Conservation (phyloP, 2,797 vertebrate species). For the Catharus ustulatus region DNA sequence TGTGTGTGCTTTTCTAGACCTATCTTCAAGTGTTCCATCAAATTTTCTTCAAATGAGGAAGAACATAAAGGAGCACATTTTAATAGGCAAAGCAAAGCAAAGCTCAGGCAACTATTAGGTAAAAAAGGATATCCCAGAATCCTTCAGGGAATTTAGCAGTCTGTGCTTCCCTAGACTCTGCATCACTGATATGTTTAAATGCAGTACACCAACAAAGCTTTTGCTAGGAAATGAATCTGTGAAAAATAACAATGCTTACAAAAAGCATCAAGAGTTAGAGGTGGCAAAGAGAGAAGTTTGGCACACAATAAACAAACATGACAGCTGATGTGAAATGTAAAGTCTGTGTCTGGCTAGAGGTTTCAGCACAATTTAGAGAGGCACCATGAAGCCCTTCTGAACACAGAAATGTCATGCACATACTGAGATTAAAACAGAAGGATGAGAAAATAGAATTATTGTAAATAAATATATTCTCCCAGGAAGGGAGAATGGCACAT, state of each 20-base stretch:
- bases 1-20: not conserved
- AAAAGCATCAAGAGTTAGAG: not conserved
- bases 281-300: not conserved
- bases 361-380: not conserved
- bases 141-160: not conserved
- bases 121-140: conserved; percentile 26
- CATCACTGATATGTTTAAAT: not conserved
- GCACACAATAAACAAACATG: not conserved
- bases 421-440: not conserved
- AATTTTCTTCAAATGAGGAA: conserved; percentile 25
- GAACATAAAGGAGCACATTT: conserved; percentile 32
- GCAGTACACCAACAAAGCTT: not conserved
- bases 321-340: not conserved
- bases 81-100: conserved; percentile 42
- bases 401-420: not conserved
- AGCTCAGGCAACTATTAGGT: conserved; percentile 11
- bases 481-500: not conserved
- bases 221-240: not conserved
- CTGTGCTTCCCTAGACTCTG: not conserved
- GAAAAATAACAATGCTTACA: not conserved
- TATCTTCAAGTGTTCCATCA: conserved; percentile 35
- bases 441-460: not conserved
- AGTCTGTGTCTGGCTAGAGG: not conserved
- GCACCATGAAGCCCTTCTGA: not conserved
- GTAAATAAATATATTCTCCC: not conserved